Evolutionary conservation across 2,797 vertebrate genomes (phyloP).

Genomic region (Catharus ustulatus): DNA sequence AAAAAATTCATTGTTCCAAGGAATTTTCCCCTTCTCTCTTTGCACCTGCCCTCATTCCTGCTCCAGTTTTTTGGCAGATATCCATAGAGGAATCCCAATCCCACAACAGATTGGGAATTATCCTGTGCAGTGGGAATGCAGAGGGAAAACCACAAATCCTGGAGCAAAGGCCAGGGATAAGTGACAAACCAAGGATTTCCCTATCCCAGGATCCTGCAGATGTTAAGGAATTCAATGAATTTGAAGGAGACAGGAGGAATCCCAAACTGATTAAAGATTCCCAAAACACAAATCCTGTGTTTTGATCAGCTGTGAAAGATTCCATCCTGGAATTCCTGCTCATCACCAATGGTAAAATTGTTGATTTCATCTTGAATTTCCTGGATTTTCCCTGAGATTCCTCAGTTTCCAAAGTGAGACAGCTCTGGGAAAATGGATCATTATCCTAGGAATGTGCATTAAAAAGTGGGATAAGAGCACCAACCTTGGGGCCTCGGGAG

Average conservation of each 20-base stretch:
- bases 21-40: neutral
- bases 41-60: fast-evolving
- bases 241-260: neutral
- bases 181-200: neutral
- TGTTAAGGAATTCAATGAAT: neutral
- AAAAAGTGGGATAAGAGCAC: neutral
- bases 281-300: neutral
- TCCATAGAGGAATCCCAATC: neutral
- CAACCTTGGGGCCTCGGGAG: neutral
- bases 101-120: neutral
- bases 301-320: neutral
- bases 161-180: neutral
- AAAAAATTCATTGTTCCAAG: fast-evolving
- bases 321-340: neutral
- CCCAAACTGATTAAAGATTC: neutral
- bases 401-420: neutral
- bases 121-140: neutral
- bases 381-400: neutral
- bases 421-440: neutral
- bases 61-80: neutral
- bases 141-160: neutral
- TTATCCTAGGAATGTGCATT: fast-evolving
- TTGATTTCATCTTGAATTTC: neutral
- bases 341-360: neutral
- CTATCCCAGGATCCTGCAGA: fast-evolving